A percentile compares a stretch with the other conserved stretches of the same genome.
These are phyloP conservation scores for Brachyalestes nurse DNA, from an alignment of 2,797 vertebrate genomes.

Conservation along the genomic window DNA sequence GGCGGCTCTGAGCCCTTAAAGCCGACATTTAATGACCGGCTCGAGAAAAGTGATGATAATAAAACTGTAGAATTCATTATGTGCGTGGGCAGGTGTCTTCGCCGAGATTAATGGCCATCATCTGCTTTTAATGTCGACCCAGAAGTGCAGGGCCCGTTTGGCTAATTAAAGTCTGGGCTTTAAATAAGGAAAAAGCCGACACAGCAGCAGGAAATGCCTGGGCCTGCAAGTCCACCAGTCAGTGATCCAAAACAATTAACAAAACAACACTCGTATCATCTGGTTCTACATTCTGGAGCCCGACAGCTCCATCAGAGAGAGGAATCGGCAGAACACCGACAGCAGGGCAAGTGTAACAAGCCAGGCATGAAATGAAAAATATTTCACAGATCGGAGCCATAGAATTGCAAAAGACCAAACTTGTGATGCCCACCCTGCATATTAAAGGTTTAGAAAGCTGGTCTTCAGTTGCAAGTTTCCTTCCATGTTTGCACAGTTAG, in stretches of 20 bases:
- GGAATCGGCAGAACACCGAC: constrained; percentile 26
- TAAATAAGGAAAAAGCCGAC: constrained; percentile 62
- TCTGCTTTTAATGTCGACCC: constrained; percentile 75
- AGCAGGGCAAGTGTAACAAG: constrained; percentile 35
- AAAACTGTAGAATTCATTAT: constrained; percentile 69
- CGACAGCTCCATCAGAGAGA: constrained; percentile 18
- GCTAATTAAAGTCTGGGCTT: constrained; percentile 75
- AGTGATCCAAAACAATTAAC: constrained; percentile 54
- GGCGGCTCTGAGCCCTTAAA: constrained; percentile 8
- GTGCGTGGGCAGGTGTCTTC: constrained; percentile 71
- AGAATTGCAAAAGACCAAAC: background rate
- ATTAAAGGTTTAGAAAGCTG: constrained; percentile 4
- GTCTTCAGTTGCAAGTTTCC: background rate
- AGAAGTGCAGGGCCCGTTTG: constrained; percentile 67
- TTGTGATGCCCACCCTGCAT: background rate
- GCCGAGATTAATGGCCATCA: constrained; percentile 72
- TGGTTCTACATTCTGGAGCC: constrained; percentile 25
- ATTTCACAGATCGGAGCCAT: background rate
- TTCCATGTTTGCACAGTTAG: constrained; percentile 11
- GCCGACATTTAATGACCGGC: constrained; percentile 47
- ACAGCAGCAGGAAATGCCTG: constrained; percentile 64
- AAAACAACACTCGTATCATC: constrained; percentile 33
- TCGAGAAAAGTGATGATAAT: constrained; percentile 62
- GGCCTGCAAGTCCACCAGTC: constrained; percentile 67
- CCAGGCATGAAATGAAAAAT: constrained; percentile 46